These are phyloP conservation scores for Hetaerina titia DNA, from an alignment of 2,888 invertebrate genomes.

Conservation along the genomic window DNA sequence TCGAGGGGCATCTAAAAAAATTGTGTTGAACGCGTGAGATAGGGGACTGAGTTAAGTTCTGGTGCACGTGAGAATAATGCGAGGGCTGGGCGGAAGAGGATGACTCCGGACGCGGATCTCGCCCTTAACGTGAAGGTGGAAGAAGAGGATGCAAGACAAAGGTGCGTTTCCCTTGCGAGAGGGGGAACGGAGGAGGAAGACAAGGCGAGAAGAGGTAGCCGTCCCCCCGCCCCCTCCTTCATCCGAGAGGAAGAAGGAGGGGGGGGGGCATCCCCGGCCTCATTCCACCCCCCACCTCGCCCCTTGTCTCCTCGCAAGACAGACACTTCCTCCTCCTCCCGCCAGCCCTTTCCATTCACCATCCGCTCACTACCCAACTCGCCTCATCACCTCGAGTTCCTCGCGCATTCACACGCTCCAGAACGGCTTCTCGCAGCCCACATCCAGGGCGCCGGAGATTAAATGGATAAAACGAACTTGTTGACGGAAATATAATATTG, in stretches of 20 bases:
- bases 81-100: conserved; percentile 1
- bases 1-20: background rate
- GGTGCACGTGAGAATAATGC: background rate
- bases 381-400: background rate
- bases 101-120: background rate
- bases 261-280: background rate
- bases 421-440: too few relatives aligned
- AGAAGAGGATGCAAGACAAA: background rate
- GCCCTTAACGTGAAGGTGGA: background rate
- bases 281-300: background rate
- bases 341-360: background rate
- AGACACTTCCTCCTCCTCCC: background rate
- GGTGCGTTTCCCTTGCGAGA: background rate
- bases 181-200: background rate
- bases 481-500: too few relatives aligned
- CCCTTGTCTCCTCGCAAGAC: background rate
- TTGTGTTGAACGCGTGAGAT: background rate
- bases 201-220: background rate
- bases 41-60: background rate
- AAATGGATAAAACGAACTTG: too few relatives aligned
- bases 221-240: background rate
- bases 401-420: background rate
- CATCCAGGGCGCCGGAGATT: background rate
- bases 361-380: background rate
- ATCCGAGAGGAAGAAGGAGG: background rate